A percentile compares a stretch with the other conserved stretches of the same genome.
Conservation (phyloP, 2,888 invertebrate genomes). For the Cynaeus angustus region DNA sequence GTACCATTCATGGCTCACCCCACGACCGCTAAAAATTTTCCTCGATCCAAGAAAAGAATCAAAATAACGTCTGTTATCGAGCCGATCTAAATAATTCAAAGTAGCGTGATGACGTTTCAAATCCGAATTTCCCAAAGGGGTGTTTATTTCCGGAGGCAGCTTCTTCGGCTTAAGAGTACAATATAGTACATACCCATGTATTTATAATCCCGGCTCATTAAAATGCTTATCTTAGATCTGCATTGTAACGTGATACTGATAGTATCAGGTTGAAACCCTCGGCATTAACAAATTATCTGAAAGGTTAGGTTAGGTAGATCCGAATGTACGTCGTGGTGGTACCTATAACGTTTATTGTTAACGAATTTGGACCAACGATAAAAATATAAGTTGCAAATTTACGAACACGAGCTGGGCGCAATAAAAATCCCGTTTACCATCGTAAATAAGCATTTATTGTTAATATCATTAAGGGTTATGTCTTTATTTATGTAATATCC, state of each 20-base stretch:
- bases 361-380: neutral
- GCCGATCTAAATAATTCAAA: constrained; percentile 41
- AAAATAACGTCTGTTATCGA: constrained; percentile 27
- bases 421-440: constrained; percentile 51
- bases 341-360: constrained; percentile 7
- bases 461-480: constrained; percentile 39
- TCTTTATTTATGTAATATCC: constrained; percentile 46
- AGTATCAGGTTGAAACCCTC: constrained; percentile 65
- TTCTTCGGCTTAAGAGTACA: constrained; percentile 63
- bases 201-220: constrained; percentile 71
- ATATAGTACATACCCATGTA: constrained; percentile 69
- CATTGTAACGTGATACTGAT: constrained; percentile 70
- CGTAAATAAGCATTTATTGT: constrained; percentile 51
- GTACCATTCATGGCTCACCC: too few species aligned
- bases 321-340: neutral
- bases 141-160: constrained; percentile 62
- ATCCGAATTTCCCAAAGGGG: constrained; percentile 63
- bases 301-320: constrained; percentile 31
- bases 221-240: constrained; percentile 70
- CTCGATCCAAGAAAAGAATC: neutral
- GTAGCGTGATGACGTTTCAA: constrained; percentile 21
- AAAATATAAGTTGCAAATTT: constrained; percentile 11
- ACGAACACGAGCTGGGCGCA: constrained; percentile 7
- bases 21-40: too few species aligned
- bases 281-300: constrained; percentile 51